Evolutionary conservation across 2,797 vertebrate genomes (phyloP), one percentile per base, ranked within the genome.

Genomic region (Gadopsis marmoratus): DNA sequence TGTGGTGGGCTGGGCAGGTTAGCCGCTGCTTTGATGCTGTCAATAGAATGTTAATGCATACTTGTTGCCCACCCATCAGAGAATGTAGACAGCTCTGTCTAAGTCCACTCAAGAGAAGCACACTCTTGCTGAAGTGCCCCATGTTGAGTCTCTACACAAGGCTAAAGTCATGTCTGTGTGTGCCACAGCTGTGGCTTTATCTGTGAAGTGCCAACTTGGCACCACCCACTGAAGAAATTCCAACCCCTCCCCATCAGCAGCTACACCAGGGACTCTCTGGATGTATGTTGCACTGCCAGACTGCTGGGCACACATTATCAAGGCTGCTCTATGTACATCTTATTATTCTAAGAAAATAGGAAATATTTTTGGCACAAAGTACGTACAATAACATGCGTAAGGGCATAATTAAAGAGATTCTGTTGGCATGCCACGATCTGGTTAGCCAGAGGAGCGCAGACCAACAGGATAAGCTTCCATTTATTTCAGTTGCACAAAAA

Each of bases 181-280:
- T 70, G 71, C 58, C 81, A 83, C 89, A 90, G 89, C 87, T 91
- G 84, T 86, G 79, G 48, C 72, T 83, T 85, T 87, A 68, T 87
- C 31, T 76, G 43, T 61, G 43, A 78, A 76, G 85, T 78, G 79
- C 80, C 73, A 84, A 83, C 79, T 92, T 92, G 91, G 84, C 88
- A 76, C 37, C 13, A 16, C 26, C 10, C 50, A 37, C 78, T 73
- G 67, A 78, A 82, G 75, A 79, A 81, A 72, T 55, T 73, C 60
- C 60, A 53, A 16, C 79, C 56, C 68, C 55, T 79, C 50, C 50
- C 35, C 73, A 78, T 85, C 71, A 81, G 80, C 70, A 62, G 66
- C 84, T 65, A 29, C 81, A 79, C 54, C 67, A 62, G 64, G 51
- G 73, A 68, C 71, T 45, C 82, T 81, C 60, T 83, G 72, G 43